Conservation (phyloP, 2,797 vertebrate genomes). For the Enteromius radiatus region DNA sequence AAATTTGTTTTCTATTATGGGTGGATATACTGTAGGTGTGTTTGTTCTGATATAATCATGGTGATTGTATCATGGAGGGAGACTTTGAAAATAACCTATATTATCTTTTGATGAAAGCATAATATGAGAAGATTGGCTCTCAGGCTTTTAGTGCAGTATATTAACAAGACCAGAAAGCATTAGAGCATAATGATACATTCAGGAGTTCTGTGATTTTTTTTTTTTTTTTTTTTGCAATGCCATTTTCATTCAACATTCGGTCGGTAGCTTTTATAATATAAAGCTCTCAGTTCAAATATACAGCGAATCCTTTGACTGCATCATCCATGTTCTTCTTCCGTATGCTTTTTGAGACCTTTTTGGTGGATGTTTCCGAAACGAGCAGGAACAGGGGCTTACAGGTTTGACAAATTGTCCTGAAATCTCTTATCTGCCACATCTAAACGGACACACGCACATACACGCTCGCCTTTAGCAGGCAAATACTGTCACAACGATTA, state of each 20-base stretch:
- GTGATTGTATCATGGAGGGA: conserved; percentile 60
- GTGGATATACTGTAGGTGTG: background rate
- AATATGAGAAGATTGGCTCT: conserved; percentile 61
- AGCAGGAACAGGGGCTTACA: background rate
- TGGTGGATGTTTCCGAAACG: background rate
- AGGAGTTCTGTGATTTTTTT: conserved; percentile 12
- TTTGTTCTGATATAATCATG: conserved; percentile 51
- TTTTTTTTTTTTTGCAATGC: conserved; percentile 6
- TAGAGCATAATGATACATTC: background rate
- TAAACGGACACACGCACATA: background rate
- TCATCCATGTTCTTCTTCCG: background rate
- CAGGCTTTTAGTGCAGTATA: conserved; percentile 53
- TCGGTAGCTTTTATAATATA: conserved; percentile 27
- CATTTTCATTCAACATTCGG: conserved; percentile 2
- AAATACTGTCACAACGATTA: conserved; percentile 5
- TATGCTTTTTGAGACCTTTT: conserved; percentile 1
- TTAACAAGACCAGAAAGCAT: conserved; percentile 9
- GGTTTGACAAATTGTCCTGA: conserved; percentile 5
- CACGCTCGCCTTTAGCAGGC: background rate
- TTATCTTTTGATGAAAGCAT: conserved; percentile 59
- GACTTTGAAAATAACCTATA: conserved; percentile 57
- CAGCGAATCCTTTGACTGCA: background rate
- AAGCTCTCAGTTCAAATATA: background rate
- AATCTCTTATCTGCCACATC: conserved; percentile 2
- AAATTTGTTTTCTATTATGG: background rate